Evolutionary conservation across 2,113 vertebrate genomes (phyloP), one percentile per base, ranked within the genome.

Genomic region (Miniopterus natalensis): DNA sequence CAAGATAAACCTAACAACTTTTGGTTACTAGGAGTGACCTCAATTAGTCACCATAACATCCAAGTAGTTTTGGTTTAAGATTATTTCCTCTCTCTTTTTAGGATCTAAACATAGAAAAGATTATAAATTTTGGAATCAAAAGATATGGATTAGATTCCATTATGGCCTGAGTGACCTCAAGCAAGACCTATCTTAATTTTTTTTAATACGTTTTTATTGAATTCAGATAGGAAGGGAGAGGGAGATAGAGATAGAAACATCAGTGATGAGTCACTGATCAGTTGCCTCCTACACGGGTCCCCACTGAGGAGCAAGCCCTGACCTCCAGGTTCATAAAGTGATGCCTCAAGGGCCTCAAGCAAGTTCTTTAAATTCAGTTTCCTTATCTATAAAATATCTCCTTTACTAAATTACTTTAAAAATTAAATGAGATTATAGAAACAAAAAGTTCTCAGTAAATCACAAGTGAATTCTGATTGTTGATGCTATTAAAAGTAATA

Each of bases 51-150:
- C 6, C 36, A 92, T 6, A 86, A 88, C 8, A 92, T 21, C 17
- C 59, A 94, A 36, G 14, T n/a, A 66, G n/a, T 83, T 95, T 87
- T 31, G 63, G 61, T 81, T 95, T 94, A 87, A 89, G 57, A 90
- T 61, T 77, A 27, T 0, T 59, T 68, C 31, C 47, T 84, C 70
- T 42, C n/a, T 61, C 88, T 20, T 93, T 63, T 84, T 42, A 66
- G 49, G 29, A 94, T 89, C 42, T 59, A 61, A 89, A 20, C 12
- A 61, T 12, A n/a, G 29, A 81, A 95, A 96, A 77, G 40, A 74
- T 12, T 66, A 17, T 73, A 83, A 78, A 93, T 73, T 36, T 49
- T 92, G 49, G 15, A 77, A n/a, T 77, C 36, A 12, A 78, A 79
- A 88, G 57, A 80, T 29, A 65, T 40, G 59, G 45, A 79, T 18